Evolutionary conservation across 2,113 vertebrate genomes (phyloP).

Genomic region (Grammomys surdaster): DNA sequence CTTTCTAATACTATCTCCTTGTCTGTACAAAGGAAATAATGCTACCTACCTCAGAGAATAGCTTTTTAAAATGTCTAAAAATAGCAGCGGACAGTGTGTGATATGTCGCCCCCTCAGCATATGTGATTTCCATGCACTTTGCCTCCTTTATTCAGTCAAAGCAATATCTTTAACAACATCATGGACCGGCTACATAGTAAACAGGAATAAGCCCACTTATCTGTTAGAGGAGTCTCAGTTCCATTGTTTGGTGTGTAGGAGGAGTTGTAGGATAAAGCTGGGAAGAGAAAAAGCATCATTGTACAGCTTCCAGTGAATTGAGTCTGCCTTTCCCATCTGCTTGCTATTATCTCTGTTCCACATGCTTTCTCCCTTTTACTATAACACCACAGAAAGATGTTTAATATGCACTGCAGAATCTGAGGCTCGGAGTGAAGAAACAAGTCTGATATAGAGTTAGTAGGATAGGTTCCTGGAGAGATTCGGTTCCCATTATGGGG

Average conservation of each 20-base stretch:
- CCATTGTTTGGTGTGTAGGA: background rate
- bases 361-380: background rate
- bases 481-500: background rate
- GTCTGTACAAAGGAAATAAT: background rate
- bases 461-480: background rate
- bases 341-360: background rate
- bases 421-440: background rate
- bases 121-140: background rate
- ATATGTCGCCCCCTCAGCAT: background rate
- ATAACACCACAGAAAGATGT: background rate
- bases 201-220: background rate
- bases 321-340: background rate
- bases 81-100: background rate
- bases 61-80: background rate
- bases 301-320: background rate
- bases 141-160: background rate
- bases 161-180: background rate
- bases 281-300: background rate
- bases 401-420: background rate
- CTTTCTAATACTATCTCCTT: background rate
- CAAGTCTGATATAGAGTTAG: background rate
- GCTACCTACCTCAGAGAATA: background rate
- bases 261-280: background rate
- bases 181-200: background rate
- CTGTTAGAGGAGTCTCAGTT: background rate